These are phyloP conservation scores for Neosilurus mollespiculum DNA, from an alignment of 2,797 vertebrate species.

Conservation along the genomic window DNA sequence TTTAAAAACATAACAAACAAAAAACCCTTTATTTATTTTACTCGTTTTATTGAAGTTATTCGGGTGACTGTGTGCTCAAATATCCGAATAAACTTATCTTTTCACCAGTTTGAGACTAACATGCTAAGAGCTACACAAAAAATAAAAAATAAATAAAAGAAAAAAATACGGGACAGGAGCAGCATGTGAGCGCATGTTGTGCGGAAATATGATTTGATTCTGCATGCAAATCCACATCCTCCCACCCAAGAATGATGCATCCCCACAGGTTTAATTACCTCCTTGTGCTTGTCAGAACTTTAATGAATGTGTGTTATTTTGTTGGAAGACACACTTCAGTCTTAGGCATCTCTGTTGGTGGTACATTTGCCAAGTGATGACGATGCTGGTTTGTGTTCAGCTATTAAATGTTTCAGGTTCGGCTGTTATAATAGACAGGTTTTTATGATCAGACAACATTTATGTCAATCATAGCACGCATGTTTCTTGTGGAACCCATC, in stretches of 20 bases:
- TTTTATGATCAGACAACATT: not conserved
- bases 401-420: constrained; percentile 2
- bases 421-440: not conserved
- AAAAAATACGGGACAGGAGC: not conserved
- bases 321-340: not conserved
- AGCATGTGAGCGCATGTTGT: not conserved
- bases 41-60: not conserved
- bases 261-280: constrained; percentile 37
- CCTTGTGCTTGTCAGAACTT: constrained; percentile 2
- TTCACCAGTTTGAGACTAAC: not conserved
- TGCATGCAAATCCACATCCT: constrained; percentile 6
- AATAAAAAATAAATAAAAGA: no score
- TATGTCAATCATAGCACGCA: not conserved
- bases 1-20: not conserved
- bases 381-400: not conserved
- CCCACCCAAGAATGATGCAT: constrained; percentile 25
- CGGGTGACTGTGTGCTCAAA: not conserved
- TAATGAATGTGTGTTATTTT: not conserved
- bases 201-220: not conserved
- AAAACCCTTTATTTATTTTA: not conserved
- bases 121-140: not conserved
- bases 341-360: not conserved
- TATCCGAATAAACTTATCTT: not conserved
- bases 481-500: constrained; percentile 5
- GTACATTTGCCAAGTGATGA: not conserved